Evolutionary conservation across 2,888 invertebrate genomes (phyloP).

Genomic region (Drosophila cracens): DNA sequence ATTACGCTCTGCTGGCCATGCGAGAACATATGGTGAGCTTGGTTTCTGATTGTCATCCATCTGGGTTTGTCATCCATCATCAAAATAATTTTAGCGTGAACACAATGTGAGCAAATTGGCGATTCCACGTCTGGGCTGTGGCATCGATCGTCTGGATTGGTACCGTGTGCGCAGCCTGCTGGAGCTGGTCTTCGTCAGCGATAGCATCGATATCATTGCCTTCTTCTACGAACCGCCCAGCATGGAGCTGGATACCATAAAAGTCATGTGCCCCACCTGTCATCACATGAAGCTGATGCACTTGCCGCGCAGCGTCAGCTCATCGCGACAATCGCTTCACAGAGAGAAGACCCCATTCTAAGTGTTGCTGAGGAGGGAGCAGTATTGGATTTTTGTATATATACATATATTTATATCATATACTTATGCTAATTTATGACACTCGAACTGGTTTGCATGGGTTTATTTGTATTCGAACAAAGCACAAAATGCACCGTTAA

Average conservation of each 20-base stretch:
- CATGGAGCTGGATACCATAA: constrained; percentile 60
- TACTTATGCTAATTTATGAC: constrained; percentile 33
- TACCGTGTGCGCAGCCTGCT: constrained; percentile 85
- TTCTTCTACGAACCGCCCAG: constrained; percentile 84
- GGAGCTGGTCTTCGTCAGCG: constrained; percentile 86
- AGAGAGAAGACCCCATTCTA: constrained; percentile 72
- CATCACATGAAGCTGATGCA: constrained; percentile 68
- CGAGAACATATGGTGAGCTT: constrained; percentile 82
- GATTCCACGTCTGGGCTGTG: constrained; percentile 89
- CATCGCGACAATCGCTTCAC: constrained; percentile 64
- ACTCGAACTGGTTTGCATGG: constrained; percentile 55
- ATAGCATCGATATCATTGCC: constrained; percentile 85
- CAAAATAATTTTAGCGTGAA: constrained; percentile 66
- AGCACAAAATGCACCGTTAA: constrained; percentile 67
- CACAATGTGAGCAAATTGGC: constrained; percentile 86
- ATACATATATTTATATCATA: constrained; percentile 4
- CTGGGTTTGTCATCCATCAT: not conserved
- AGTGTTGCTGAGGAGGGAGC: not conserved
- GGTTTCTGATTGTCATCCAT: not conserved
- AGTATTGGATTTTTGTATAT: constrained; percentile 25
- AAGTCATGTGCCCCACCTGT: constrained; percentile 68
- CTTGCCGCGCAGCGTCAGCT: constrained; percentile 67
- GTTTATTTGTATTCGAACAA: constrained; percentile 33
- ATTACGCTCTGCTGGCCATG: constrained; percentile 84
- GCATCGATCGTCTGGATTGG: constrained; percentile 89